Percentiles rank a stretch among this genome's conserved stretches.
Evolutionary conservation across 2,797 vertebrate genomes (phyloP).

Genomic region (Nyctalus aviator): DNA sequence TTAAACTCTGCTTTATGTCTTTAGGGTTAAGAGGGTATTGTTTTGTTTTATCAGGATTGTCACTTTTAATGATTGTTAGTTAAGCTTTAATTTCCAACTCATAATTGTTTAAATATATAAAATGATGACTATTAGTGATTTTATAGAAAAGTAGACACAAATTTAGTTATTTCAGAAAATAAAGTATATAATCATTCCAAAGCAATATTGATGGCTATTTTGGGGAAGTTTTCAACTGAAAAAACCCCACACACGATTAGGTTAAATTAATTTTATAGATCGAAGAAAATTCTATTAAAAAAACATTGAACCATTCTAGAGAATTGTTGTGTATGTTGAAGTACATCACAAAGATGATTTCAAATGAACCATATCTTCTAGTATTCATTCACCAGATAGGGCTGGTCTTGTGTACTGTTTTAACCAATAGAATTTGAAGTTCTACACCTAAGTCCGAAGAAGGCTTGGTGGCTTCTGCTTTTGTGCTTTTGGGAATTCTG

Average conservation of each 20-base stretch:
- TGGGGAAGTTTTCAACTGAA: background rate
- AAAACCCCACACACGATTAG: background rate
- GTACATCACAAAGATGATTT: background rate
- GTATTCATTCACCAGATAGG: background rate
- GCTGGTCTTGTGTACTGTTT: background rate
- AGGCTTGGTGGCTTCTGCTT: background rate
- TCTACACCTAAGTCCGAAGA: background rate
- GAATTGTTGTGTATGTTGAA: background rate
- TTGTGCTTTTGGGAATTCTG: background rate
- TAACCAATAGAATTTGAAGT: background rate
- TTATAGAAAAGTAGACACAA: background rate
- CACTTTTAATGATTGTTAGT: background rate
- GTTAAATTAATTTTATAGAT: background rate
- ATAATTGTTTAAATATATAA: conserved; percentile 5
- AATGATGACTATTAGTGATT: background rate
- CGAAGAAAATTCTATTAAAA: background rate
- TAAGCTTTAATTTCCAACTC: conserved; percentile 11
- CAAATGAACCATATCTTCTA: background rate
- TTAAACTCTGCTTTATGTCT: background rate
- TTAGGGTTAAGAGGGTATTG: background rate
- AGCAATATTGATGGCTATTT: background rate
- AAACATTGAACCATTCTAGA: background rate
- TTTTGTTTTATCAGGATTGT: background rate
- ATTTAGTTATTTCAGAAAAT: conserved; percentile 45
- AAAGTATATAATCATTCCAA: background rate